Conservation (phyloP, 2,888 invertebrate species). For the Himalopsyche anomala region DNA sequence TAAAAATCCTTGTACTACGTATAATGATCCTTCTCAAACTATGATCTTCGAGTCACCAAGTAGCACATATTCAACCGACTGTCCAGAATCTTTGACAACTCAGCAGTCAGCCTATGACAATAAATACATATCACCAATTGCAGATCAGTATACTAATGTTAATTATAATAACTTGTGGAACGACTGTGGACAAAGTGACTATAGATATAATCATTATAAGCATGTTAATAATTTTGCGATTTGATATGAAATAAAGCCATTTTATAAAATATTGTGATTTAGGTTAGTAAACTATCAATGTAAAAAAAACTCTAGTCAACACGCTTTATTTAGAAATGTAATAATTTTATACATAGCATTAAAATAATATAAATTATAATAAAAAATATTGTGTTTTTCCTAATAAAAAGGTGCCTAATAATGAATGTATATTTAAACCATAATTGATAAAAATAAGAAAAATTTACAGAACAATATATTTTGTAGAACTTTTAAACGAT, state of each 20-base stretch:
- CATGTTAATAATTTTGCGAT: conserved; percentile 17
- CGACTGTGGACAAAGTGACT: conserved; percentile 12
- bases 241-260: not conserved
- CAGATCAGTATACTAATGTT: not conserved
- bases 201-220: conserved; percentile 42
- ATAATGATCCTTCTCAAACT: conserved; percentile 39
- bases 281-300: conserved; percentile 18
- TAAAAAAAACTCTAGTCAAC: conserved; percentile 31
- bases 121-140: not conserved
- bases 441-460: too few species aligned
- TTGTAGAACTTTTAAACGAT: too few species aligned
- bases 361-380: conserved; percentile 3
- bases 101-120: conserved; percentile 31
- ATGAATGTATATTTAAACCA: too few species aligned
- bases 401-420: conserved; percentile 27
- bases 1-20: not conserved
- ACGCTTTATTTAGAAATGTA: not conserved
- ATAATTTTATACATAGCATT: not conserved
- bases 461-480: too few species aligned
- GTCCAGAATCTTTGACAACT: conserved; percentile 36
- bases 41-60: conserved; percentile 52
- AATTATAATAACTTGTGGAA: conserved; percentile 8
- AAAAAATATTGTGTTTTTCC: not conserved
- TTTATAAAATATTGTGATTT: conserved; percentile 5
- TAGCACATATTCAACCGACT: conserved; percentile 55